phyloP scores from a whole-genome alignment of 2,888 invertebrate species.

The Pilophorus perplexus region DNA sequence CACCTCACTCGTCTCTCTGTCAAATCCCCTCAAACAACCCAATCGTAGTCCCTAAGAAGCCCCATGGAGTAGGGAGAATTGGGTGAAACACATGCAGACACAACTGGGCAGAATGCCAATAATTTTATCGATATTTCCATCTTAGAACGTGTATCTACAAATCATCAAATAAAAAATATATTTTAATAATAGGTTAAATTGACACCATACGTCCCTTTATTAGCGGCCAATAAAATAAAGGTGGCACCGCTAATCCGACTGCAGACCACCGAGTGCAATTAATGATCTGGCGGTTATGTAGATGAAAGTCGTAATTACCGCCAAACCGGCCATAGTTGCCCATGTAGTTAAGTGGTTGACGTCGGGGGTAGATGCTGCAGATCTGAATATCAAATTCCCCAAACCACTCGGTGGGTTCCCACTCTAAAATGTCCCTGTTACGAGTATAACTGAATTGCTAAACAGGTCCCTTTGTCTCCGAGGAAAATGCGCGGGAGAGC shows the following conservation, averaged over 20 bases:
- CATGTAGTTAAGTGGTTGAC: conserved; percentile 9
- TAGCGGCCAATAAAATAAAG: too few relatives aligned
- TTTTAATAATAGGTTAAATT: background rate
- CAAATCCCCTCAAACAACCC: too few relatives aligned
- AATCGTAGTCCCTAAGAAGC: too few relatives aligned
- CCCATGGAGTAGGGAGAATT: too few relatives aligned
- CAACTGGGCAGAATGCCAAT: too few relatives aligned
- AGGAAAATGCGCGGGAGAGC: background rate
- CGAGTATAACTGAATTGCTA: conserved; percentile 6
- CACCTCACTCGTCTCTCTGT: too few relatives aligned
- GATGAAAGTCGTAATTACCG: conserved; percentile 13
- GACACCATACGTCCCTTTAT: too few relatives aligned
- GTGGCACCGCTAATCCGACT: too few relatives aligned
- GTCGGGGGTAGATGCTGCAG: background rate
- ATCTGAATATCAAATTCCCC: conserved; percentile 15
- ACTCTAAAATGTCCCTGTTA: conserved; percentile 2
- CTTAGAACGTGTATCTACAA: background rate
- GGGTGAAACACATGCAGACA: too few relatives aligned
- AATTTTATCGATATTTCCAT: too few relatives aligned
- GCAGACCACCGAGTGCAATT: too few relatives aligned
- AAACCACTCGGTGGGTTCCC: background rate
- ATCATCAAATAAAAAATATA: background rate
- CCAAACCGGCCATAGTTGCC: background rate
- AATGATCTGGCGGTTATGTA: too few relatives aligned
- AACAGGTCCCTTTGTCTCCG: conserved; percentile 4